Base-by-base conservation (phyloP, 2,888 invertebrate species). In the Pteria penguin region DNA sequence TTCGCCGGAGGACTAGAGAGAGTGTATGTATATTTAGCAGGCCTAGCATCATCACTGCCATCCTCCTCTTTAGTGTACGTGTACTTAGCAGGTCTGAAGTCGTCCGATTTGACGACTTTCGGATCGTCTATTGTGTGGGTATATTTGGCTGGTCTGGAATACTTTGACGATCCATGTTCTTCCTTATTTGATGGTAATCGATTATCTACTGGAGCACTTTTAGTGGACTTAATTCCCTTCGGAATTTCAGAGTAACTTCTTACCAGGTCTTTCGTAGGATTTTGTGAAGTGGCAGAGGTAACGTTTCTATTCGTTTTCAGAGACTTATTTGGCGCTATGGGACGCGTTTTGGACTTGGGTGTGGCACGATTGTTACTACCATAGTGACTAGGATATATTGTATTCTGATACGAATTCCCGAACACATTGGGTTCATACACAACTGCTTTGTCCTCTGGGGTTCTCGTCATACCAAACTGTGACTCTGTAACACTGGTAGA, bases 41-140 rank as follows among this genome's bases (percentile, higher is more conserved):
- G 26, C 4, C 60, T 22, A 8, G 22, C 27, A 29, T 60, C 60
- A 18, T 27, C 27, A 11, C 14, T 29, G 18, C 29, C 27, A 26
- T 60, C 29, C 57, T 68, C 26, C 18, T 68, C 57, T 5, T 52
- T 22, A n/a, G 68, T 68, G 33, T 68, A 68, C 33, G 68, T 68
- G 57, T 68, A 68, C 32, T 68, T 68, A 24, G 68, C 58, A 22
- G 68, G 68, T 24, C 68, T 55, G 11, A 52, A 45, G 24, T 68
- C 68, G 26, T 68, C 68, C 18, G 45, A 45, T 18, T 8, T 45
- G 11, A 45, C 45, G 8, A 45, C 8, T 4, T 57, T 57, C 24
- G 45, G 33, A 24, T 33, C 31, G 8, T 29, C 32, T n/a, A 29
- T 57, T 11, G 54, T 68, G 26, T 27, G 31, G 8, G 68, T 33